Conservation (phyloP, 2,113 vertebrate genomes). For the Butorides virescens region DNA sequence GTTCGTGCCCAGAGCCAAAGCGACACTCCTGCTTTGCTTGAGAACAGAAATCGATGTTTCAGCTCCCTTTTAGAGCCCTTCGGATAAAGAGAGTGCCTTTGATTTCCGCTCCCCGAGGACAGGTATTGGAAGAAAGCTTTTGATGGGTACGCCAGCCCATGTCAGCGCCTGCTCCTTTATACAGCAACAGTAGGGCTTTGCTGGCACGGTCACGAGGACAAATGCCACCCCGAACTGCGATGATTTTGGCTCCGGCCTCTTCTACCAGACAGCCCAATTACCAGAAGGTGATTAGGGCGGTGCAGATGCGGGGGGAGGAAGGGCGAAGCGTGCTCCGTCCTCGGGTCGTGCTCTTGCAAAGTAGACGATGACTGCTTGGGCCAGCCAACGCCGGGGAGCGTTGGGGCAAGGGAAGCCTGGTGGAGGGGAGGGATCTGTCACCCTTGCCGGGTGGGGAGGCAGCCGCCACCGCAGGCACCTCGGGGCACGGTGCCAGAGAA, state of each 20-base stretch:
- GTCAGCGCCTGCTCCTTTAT: background rate
- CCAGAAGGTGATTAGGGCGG: background rate
- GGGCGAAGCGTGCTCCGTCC: background rate
- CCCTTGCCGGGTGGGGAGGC: background rate
- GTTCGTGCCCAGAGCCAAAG: background rate
- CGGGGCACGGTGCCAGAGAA: accelerated
- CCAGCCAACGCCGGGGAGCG: background rate
- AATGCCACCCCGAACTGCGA: accelerated
- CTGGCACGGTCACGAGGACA: background rate
- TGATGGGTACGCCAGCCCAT: background rate
- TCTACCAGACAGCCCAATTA: background rate
- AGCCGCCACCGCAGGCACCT: background rate
- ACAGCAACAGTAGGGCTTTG: background rate
- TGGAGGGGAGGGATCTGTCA: background rate
- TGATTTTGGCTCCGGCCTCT: background rate
- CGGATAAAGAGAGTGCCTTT: background rate
- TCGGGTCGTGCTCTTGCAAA: background rate
- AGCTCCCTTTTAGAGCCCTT: background rate
- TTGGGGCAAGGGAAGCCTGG: background rate
- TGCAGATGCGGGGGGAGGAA: background rate
- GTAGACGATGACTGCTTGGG: accelerated
- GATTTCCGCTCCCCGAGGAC: background rate
- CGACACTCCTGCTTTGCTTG: background rate
- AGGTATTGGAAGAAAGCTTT: background rate
- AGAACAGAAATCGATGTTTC: background rate